These are phyloP conservation scores for Liopterus haemorrhoidalis DNA, from an alignment of 2,888 invertebrate genomes.

Conservation along the genomic window DNA sequence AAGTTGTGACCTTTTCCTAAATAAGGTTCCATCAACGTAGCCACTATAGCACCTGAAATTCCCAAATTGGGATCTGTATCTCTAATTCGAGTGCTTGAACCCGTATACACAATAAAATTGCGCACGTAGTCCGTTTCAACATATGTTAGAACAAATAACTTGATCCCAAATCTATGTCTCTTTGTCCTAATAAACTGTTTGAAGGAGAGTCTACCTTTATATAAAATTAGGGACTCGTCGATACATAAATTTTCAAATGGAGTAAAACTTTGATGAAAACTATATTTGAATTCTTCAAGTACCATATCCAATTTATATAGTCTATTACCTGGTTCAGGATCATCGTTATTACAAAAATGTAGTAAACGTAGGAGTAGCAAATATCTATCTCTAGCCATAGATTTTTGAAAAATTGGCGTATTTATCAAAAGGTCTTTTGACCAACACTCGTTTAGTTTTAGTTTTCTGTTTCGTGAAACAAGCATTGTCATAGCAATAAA, in stretches of 20 bases:
- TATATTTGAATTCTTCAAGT: too few relatives aligned
- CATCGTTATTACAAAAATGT: slow-evolving; percentile 29
- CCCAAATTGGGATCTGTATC: slow-evolving; percentile 10
- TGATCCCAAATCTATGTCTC: slow-evolving; percentile 28
- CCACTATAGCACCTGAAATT: slow-evolving; percentile 22
- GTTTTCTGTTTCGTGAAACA: too few relatives aligned
- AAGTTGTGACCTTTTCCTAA: slow-evolving; percentile 26
- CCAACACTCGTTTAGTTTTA: too few relatives aligned
- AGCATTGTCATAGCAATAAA: too few relatives aligned
- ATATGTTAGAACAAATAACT: slow-evolving; percentile 26
- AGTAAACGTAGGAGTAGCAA: slow-evolving; percentile 25
- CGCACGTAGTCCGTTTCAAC: slow-evolving; percentile 26
- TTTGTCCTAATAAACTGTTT: slow-evolving; percentile 27
- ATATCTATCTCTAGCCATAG: slow-evolving; percentile 29
- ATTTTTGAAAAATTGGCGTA: slow-evolving; percentile 25
- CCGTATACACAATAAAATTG: slow-evolving; percentile 27
- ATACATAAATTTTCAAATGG: slow-evolving; percentile 18
- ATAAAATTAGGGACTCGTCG: slow-evolving; percentile 28
- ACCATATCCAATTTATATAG: too few relatives aligned
- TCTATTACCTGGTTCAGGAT: slow-evolving; percentile 18
- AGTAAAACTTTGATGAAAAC: neutral
- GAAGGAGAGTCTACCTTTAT: slow-evolving; percentile 26
- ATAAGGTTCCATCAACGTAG: slow-evolving; percentile 21
- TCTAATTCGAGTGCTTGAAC: slow-evolving; percentile 10
- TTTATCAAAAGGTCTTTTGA: too few relatives aligned